A percentile compares a stretch with the other conserved stretches of the same genome.
phyloP scores from a whole-genome alignment of 1,140 invertebrate species.

The Leptinotarsa defecta region DNA sequence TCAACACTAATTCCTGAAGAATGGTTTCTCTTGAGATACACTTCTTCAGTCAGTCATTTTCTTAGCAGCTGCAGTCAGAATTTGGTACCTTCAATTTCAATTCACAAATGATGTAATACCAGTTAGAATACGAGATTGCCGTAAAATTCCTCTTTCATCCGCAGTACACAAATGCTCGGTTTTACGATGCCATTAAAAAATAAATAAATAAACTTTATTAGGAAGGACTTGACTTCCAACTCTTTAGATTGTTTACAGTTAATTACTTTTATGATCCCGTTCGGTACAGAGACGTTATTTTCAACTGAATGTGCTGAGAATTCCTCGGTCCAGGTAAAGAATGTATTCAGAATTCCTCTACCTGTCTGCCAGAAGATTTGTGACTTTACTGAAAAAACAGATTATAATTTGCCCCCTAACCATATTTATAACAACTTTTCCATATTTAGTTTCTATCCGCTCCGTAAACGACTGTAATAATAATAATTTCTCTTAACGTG shows the following conservation, averaged over 20 bases:
- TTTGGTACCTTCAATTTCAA: background rate
- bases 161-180: background rate
- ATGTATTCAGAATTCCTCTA: constrained; percentile 22
- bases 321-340: constrained; percentile 28
- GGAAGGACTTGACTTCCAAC: background rate
- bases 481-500: constrained; percentile 30
- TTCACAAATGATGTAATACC: background rate
- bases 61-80: too few relatives aligned
- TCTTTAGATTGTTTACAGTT: constrained; percentile 1
- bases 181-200: constrained; percentile 1
- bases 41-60: too few relatives aligned
- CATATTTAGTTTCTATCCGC: constrained; percentile 21
- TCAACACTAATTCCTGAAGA: too few relatives aligned
- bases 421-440: constrained; percentile 30
- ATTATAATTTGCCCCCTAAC: constrained; percentile 34
- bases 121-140: background rate
- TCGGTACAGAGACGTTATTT: constrained; percentile 1
- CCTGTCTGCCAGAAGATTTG: constrained; percentile 28
- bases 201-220: constrained; percentile 7
- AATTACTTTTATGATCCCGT: background rate
- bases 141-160: background rate
- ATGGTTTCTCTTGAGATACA: too few relatives aligned
- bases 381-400: constrained; percentile 31
- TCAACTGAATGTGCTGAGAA: background rate
- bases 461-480: constrained; percentile 32